phyloP scores from a whole-genome alignment of 2,888 invertebrate genomes.

The Phlogophora meticulosa region DNA sequence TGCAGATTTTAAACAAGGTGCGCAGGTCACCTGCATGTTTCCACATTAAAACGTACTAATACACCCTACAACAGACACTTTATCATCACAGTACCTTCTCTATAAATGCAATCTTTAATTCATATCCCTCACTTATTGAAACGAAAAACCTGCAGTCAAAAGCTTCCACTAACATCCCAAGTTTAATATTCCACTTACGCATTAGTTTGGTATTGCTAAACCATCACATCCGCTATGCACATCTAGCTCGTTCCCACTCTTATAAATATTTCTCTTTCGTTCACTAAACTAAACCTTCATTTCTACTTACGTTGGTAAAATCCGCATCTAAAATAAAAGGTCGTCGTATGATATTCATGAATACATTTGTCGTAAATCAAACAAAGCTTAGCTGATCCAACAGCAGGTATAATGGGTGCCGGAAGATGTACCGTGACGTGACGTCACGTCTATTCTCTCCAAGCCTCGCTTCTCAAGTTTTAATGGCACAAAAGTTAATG shows the following conservation, averaged over 20 bases:
- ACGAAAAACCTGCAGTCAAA: not conserved
- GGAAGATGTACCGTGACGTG: conserved; percentile 16
- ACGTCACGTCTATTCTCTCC: conserved; percentile 40
- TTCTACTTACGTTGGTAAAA: conserved; percentile 3
- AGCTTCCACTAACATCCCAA: not conserved
- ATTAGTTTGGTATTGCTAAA: conserved; percentile 33
- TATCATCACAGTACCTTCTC: too few species aligned
- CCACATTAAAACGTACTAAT: too few species aligned
- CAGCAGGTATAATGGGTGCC: conserved; percentile 7
- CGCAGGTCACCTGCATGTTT: too few species aligned
- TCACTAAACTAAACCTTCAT: conserved; percentile 19
- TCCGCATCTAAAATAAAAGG: conserved; percentile 12
- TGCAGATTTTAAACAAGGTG: too few species aligned
- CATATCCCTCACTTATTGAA: too few species aligned
- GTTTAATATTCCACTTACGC: conserved; percentile 11
- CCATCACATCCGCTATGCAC: conserved; percentile 26
- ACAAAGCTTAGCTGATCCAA: conserved; percentile 8
- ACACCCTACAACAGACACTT: too few species aligned
- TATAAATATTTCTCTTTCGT: conserved; percentile 28
- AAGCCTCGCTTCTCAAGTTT: conserved; percentile 23
- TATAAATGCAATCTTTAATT: too few species aligned
- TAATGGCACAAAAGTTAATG: conserved; percentile 49
- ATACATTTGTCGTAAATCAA: conserved; percentile 23
- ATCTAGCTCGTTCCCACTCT: conserved; percentile 28
- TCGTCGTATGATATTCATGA: not conserved